Percentiles rank a stretch among this genome's conserved stretches.
These are phyloP conservation scores for Mechanitis messenoides DNA, from an alignment of 2,888 invertebrate species.

Conservation along the genomic window DNA sequence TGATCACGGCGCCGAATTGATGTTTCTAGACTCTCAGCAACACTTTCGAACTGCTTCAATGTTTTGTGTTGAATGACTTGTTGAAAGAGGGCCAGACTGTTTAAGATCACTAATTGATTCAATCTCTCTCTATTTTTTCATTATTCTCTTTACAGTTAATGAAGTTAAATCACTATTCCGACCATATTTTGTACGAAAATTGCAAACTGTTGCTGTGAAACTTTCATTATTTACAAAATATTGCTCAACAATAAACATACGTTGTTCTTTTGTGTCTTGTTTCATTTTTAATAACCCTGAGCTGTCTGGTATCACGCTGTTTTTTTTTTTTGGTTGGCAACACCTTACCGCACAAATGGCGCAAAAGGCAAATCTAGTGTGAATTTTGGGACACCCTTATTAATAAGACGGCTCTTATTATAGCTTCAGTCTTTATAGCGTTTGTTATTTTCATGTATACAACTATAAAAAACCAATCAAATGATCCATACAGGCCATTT, in stretches of 20 bases:
- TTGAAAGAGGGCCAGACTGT: too few species aligned
- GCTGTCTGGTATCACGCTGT: background rate
- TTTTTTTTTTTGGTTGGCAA: background rate
- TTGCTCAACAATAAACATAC: background rate
- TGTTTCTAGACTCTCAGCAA: too few species aligned
- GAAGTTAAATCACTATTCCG: too few species aligned
- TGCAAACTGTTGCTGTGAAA: constrained; percentile 2
- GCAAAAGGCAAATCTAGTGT: background rate
- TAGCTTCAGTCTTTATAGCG: too few species aligned
- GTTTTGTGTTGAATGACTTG: too few species aligned
- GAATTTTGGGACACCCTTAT: too few species aligned
- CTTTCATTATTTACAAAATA: constrained; percentile 3
- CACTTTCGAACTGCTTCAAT: too few species aligned
- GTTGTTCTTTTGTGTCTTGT: constrained; percentile 2
- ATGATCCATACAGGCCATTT: too few species aligned
- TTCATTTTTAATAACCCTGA: constrained; percentile 1
- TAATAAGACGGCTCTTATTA: too few species aligned
- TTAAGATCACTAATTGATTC: constrained; percentile 3
- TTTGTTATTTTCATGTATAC: too few species aligned
- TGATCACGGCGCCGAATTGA: too few species aligned
- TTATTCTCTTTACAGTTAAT: constrained; percentile 8
- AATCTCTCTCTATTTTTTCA: constrained; percentile 2
- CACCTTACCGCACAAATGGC: constrained; percentile 3
- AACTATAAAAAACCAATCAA: too few species aligned
- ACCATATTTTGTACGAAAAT: background rate